Percentiles rank a stretch among this genome's conserved stretches.
phyloP scores from a whole-genome alignment of 1,140 invertebrate species.

The Phymastichus coffea region DNA sequence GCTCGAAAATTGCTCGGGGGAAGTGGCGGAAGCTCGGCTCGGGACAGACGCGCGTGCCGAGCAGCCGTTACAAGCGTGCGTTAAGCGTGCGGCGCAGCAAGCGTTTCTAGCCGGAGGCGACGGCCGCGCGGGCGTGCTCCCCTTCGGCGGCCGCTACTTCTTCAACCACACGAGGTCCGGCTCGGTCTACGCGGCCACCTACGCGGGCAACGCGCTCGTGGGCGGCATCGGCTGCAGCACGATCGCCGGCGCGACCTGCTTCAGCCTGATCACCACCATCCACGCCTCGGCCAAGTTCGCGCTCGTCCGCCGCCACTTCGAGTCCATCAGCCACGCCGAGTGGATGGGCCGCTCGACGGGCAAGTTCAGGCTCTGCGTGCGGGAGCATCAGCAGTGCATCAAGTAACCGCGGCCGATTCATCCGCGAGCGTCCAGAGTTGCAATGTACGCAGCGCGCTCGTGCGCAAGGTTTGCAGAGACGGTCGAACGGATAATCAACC shows the following conservation, averaged over 20 bases:
- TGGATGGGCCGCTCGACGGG: background rate
- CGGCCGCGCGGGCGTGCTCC: slow-evolving; percentile 18
- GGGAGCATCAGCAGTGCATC: slow-evolving; percentile 40
- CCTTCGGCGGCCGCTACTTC: slow-evolving; percentile 38
- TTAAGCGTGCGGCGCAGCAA: background rate
- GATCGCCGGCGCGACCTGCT: slow-evolving; percentile 34
- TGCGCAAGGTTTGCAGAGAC: slow-evolving; percentile 45
- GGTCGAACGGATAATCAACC: slow-evolving; percentile 41
- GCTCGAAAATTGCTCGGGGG: too few species aligned
- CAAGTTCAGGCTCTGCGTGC: slow-evolving; percentile 25
- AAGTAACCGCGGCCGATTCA: slow-evolving; percentile 31
- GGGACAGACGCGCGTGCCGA: background rate
- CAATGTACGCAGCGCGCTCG: too few species aligned
- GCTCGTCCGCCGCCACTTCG: slow-evolving; percentile 30
- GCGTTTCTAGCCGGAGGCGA: background rate
- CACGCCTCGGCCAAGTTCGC: slow-evolving; percentile 42
- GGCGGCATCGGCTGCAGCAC: slow-evolving; percentile 28
- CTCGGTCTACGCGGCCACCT: slow-evolving; percentile 31
- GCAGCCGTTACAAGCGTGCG: background rate
- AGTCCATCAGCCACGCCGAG: slow-evolving; percentile 26
- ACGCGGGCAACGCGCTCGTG: slow-evolving; percentile 21
- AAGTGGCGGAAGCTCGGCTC: too few species aligned
- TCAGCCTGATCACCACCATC: slow-evolving; percentile 36
- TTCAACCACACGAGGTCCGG: slow-evolving; percentile 30
- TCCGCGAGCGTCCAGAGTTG: too few species aligned